These are phyloP conservation scores for Chloropsis cyanopogon DNA, from an alignment of 2,113 vertebrate species.

Conservation along the genomic window DNA sequence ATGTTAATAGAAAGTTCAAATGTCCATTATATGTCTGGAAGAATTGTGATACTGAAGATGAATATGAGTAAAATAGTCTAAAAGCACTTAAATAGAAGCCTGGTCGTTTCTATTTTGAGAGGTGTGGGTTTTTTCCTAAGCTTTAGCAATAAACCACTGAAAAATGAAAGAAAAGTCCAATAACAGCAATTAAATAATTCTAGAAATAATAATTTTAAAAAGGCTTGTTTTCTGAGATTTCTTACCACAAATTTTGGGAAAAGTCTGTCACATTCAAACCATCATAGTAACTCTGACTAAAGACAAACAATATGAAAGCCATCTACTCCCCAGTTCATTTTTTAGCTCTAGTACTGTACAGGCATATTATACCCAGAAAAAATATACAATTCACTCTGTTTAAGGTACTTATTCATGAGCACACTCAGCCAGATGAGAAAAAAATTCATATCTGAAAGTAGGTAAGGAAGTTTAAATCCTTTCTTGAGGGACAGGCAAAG, in stretches of 20 bases:
- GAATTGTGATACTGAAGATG: background rate
- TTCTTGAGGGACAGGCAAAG: background rate
- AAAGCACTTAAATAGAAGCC: background rate
- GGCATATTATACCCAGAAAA: background rate
- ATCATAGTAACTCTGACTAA: background rate
- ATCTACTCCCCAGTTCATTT: background rate
- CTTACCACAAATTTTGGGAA: background rate
- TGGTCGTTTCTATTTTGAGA: background rate
- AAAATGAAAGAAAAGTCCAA: background rate
- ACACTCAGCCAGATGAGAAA: background rate
- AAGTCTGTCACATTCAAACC: background rate
- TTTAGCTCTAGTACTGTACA: background rate
- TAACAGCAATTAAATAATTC: background rate
- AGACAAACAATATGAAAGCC: background rate
- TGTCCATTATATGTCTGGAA: background rate
- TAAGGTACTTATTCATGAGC: background rate
- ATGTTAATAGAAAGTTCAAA: background rate
- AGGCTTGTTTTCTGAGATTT: background rate
- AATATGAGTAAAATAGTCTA: background rate
- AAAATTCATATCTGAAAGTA: background rate
- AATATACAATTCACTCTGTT: background rate
- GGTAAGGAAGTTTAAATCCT: background rate
- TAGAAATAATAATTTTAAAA: background rate
- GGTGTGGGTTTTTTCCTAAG: background rate
- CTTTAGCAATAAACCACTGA: background rate